phyloP scores from a whole-genome alignment of 2,113 vertebrate species.

The Prolemur simus region DNA sequence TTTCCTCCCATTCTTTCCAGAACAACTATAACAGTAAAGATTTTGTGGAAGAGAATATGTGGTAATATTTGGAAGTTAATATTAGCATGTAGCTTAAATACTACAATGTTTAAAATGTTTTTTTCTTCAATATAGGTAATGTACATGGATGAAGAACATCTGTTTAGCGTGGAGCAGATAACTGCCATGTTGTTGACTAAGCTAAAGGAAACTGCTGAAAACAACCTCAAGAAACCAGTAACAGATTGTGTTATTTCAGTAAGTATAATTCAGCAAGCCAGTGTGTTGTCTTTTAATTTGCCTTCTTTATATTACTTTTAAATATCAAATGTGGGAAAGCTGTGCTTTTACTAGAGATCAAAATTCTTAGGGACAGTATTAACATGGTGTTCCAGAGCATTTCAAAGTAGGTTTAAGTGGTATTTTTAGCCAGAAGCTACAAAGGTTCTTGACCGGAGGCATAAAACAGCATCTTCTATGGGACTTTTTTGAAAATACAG shows the following conservation, averaged over 20 bases:
- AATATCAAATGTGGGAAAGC: background rate
- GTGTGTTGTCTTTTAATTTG: background rate
- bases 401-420: background rate
- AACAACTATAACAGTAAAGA: background rate
- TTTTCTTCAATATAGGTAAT: constrained; percentile 81
- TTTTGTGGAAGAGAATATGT: background rate
- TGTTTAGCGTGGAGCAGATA: constrained; percentile 88
- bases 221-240: constrained; percentile 88
- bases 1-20: background rate
- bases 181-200: constrained; percentile 90
- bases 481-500: background rate
- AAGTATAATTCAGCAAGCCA: constrained; percentile 74
- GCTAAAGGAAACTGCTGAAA: constrained; percentile 89
- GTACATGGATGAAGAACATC: constrained; percentile 88
- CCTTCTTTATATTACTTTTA: background rate
- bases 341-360: background rate
- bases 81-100: background rate
- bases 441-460: background rate
- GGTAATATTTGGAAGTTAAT: background rate
- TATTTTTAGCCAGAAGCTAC: background rate
- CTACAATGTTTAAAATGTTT: background rate
- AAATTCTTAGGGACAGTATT: background rate
- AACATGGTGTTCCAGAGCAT: background rate
- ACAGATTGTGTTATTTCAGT: constrained; percentile 92
- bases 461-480: background rate